Conservation (phyloP, 2,797 vertebrate species). For the Hyperoplus immaculatus region DNA sequence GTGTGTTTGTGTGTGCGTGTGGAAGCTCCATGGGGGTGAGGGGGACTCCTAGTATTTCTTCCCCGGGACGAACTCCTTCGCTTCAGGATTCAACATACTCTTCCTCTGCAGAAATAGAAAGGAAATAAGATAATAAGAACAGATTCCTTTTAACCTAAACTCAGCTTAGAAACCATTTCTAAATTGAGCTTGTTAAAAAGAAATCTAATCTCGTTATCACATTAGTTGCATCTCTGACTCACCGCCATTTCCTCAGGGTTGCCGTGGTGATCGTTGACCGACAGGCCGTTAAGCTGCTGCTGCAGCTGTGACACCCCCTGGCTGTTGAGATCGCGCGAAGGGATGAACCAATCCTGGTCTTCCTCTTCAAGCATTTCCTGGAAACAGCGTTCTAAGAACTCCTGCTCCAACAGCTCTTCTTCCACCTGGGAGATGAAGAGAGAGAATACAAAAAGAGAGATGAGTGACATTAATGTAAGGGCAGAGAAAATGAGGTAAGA, state of each 20-base stretch:
- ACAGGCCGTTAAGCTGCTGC: conserved; percentile 95
- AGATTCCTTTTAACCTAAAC: not conserved
- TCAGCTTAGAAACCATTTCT: not conserved
- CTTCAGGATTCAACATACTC: conserved; percentile 97
- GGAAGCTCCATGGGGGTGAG: conserved; percentile 85
- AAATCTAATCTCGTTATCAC: not conserved
- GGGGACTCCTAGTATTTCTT: conserved; percentile 94
- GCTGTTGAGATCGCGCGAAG: conserved; percentile 93
- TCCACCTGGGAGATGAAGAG: conserved; percentile 87
- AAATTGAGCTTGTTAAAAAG: not conserved
- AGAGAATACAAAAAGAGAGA: not conserved
- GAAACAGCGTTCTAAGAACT: conserved; percentile 97
- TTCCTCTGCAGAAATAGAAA: conserved; percentile 88
- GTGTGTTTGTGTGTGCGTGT: conserved; percentile 57
- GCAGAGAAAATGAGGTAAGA: not conserved
- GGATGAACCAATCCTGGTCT: conserved; percentile 98
- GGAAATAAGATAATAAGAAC: not conserved
- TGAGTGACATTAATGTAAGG: not conserved
- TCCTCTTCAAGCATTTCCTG: conserved; percentile 99
- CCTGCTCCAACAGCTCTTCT: conserved; percentile 96
- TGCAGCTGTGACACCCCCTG: conserved; percentile 93
- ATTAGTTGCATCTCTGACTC: conserved; percentile 59
- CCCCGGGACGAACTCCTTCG: conserved; percentile 98
- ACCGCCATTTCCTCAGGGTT: conserved; percentile 95
- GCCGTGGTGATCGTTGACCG: conserved; percentile 84